A percentile compares a stretch with the other conserved stretches of the same genome.
Evolutionary conservation across 2,113 vertebrate species (phyloP).

Genomic region (Hippopotamus amphibius): DNA sequence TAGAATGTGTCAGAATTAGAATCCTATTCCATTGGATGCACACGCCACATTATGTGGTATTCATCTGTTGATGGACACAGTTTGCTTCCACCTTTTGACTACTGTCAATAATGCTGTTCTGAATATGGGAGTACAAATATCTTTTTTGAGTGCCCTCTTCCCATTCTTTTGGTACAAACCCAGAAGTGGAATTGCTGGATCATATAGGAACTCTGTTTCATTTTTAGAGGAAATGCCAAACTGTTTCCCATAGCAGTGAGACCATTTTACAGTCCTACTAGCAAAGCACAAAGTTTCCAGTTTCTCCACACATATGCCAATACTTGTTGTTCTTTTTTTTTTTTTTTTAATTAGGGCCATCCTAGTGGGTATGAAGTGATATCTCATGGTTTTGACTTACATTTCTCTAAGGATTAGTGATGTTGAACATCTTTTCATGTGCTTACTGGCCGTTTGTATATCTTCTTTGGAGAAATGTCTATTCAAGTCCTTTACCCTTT

Average conservation of each 20-base stretch:
- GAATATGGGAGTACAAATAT: neutral
- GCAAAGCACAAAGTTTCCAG: neutral
- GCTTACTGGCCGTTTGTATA: neutral
- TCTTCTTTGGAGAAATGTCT: neutral
- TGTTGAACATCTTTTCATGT: neutral
- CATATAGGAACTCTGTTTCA: neutral
- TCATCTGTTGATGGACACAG: neutral
- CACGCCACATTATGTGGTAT: neutral
- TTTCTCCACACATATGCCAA: neutral
- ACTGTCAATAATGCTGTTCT: neutral
- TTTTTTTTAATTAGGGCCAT: neutral
- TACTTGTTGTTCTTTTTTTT: neutral
- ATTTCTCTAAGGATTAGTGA: neutral
- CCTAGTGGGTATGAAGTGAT: neutral
- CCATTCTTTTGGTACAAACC: neutral
- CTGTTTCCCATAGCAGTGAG: neutral
- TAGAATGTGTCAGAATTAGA: neutral
- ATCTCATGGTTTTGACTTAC: neutral
- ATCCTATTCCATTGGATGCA: neutral
- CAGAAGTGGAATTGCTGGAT: neutral
- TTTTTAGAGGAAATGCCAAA: neutral
- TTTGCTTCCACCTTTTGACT: neutral
- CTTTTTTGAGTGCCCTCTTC: neutral
- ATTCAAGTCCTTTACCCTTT: neutral
- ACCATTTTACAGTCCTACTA: neutral